These are phyloP conservation scores for Galerucella nymphaeae DNA, from an alignment of 2,888 invertebrate genomes.

Conservation along the genomic window DNA sequence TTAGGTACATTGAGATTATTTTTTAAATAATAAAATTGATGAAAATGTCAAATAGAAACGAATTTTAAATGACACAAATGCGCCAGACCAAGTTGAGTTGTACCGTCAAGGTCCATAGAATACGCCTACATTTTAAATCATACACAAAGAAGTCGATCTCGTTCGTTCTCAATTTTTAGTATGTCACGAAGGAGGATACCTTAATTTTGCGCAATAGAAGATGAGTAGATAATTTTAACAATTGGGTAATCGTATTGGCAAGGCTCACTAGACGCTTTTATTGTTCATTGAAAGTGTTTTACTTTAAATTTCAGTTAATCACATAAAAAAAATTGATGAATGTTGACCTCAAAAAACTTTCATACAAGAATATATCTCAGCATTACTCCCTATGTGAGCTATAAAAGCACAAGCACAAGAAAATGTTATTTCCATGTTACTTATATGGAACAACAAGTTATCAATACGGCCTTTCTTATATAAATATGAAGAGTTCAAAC, in stretches of 20 bases:
- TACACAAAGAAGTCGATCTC: constrained; percentile 2
- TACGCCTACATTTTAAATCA: neutral
- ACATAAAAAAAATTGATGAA: neutral
- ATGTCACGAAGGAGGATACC: constrained; percentile 4
- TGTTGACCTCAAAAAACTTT: constrained; percentile 1
- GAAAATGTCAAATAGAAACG: too few species aligned
- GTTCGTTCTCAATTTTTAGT: neutral
- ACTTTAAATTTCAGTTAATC: neutral
- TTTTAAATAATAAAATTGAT: too few species aligned
- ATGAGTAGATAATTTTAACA: neutral
- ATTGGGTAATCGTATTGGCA: constrained; percentile 4
- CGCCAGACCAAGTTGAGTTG: neutral
- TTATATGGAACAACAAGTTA: too few species aligned
- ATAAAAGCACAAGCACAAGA: too few species aligned
- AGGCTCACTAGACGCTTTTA: neutral
- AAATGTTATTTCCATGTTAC: too few species aligned
- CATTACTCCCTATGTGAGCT: too few species aligned
- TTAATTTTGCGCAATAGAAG: constrained; percentile 1
- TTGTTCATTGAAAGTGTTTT: constrained; percentile 2
- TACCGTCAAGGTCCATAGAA: neutral
- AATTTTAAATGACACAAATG: neutral
- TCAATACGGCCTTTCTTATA: too few species aligned
- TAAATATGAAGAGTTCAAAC: too few species aligned
- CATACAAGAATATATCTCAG: too few species aligned
- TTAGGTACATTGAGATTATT: too few species aligned